Evolutionary conservation across 2,888 invertebrate genomes (phyloP), one percentile per base, ranked within the genome.

Genomic region (Acronicta leporina): DNA sequence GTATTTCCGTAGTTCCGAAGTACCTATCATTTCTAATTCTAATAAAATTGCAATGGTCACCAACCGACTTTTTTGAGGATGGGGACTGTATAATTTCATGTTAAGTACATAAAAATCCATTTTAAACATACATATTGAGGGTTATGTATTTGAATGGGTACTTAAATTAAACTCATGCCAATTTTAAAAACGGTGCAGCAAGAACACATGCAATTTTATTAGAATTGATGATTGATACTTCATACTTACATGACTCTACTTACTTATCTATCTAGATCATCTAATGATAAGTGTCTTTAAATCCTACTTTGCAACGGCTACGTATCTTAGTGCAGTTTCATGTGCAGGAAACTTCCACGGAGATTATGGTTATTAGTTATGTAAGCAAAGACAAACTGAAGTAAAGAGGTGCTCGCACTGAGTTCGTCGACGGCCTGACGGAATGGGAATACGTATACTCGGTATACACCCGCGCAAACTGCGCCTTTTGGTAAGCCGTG

Each of bases 301-400:
- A 67, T 59, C 38, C 44, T 54, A 60, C 60, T 50, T 60, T 53
- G 46, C 38, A 33, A 35, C n/a, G 65, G 25, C 25, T 54, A 48
- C 41, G 8, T 65, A 58, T 14, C 57, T 64, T 25, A 11, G 48
- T 47, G 44, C 55, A 60, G 61, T 77, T 63, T 61, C 53, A 58
- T 48, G 42, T 35, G 16, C 61, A 67, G 73, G 54, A 63, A 72
- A 59, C 46, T 54, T 75, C 63, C 57, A 72, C 42, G 44, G 27
- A 62, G 55, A 63, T 67, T 51, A 63, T 57, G 51, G 40, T 30
- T 75, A 58, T 40, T 56, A 63, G 38, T 51, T 59, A 43, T 62
- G 58, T 55, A 73, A 73, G 69, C 49, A 60, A 54, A 63, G 63
- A 61, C 64, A 53, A 68, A 55, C 43, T 33, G 9, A 30, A 30